A percentile compares a stretch with the other conserved stretches of the same genome.
Conservation (phyloP, 2,113 vertebrate species). For the Pomatostomus ruficeps region DNA sequence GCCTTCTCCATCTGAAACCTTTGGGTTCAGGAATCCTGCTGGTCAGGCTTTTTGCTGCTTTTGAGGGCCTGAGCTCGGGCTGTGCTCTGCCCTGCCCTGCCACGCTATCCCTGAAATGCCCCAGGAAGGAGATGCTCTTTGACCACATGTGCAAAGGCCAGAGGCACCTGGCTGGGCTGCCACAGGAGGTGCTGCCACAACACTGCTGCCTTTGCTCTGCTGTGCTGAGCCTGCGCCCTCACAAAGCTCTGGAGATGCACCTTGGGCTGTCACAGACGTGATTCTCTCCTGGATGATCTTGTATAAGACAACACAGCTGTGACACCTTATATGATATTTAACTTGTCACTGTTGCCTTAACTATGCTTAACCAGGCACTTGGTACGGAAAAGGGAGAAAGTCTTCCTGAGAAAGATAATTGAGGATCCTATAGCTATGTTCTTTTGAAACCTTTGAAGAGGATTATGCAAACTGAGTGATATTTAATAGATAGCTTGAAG, state of each 20-base stretch:
- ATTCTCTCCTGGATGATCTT: neutral
- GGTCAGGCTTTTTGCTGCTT: neutral
- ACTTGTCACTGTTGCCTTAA: neutral
- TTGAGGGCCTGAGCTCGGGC: neutral
- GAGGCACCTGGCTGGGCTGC: neutral
- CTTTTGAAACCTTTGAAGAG: neutral
- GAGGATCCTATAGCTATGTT: neutral
- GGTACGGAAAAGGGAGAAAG: neutral
- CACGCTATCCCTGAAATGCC: neutral
- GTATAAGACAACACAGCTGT: neutral
- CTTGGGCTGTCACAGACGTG: neutral
- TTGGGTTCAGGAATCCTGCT: accelerated
- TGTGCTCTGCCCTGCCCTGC: neutral
- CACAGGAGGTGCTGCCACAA: neutral
- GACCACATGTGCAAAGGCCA: neutral
- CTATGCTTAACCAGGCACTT: neutral
- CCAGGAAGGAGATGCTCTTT: neutral
- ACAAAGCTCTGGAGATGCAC: neutral
- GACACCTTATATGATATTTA: neutral
- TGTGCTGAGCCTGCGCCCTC: neutral
- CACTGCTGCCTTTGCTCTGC: neutral
- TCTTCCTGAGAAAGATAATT: neutral
- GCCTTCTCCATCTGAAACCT: neutral
- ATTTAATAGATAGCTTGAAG: neutral
- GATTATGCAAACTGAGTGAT: neutral